Evolutionary conservation across 2,797 vertebrate species (phyloP).

Genomic region (Sphenodon punctatus): DNA sequence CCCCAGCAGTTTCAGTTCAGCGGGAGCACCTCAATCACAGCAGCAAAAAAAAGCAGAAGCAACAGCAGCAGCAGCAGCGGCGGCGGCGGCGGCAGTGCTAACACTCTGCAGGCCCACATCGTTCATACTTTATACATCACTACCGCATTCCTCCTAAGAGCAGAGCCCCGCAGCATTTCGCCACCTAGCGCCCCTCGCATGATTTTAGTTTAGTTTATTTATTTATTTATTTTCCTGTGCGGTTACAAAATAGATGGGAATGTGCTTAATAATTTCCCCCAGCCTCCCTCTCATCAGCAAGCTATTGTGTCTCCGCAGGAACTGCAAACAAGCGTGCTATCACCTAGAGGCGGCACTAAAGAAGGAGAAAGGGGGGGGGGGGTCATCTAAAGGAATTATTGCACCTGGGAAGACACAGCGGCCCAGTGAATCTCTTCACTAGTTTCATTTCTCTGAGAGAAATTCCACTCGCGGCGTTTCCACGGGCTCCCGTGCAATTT

Average conservation of each 20-base stretch:
- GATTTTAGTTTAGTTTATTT: no score
- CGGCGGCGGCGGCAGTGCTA: slow-evolving; percentile 60
- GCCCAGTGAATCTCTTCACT: not conserved
- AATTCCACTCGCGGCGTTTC: not conserved
- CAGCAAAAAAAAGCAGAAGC: slow-evolving; percentile 62
- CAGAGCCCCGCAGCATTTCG: slow-evolving; percentile 66
- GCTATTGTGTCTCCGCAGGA: slow-evolving; percentile 18
- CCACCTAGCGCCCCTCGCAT: slow-evolving; percentile 17
- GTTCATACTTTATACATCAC: slow-evolving; percentile 76
- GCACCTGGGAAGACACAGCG: not conserved
- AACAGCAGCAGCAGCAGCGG: slow-evolving; percentile 48
- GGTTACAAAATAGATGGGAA: not conserved
- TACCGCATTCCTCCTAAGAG: slow-evolving; percentile 89
- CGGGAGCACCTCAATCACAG: slow-evolving; percentile 58
- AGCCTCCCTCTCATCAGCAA: slow-evolving; percentile 12
- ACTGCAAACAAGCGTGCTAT: not conserved
- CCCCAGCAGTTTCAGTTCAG: slow-evolving; percentile 62
- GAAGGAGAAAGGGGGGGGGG: not conserved
- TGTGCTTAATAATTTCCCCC: not conserved
- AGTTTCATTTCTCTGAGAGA: no score
- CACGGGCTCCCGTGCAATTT: not conserved
- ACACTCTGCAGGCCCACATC: slow-evolving; percentile 79
- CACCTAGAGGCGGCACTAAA: not conserved
- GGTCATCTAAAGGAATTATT: not conserved
- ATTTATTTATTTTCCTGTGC: not conserved